Base-by-base conservation (phyloP, 1,140 invertebrate species). In the Andrena cerasifolii region DNA sequence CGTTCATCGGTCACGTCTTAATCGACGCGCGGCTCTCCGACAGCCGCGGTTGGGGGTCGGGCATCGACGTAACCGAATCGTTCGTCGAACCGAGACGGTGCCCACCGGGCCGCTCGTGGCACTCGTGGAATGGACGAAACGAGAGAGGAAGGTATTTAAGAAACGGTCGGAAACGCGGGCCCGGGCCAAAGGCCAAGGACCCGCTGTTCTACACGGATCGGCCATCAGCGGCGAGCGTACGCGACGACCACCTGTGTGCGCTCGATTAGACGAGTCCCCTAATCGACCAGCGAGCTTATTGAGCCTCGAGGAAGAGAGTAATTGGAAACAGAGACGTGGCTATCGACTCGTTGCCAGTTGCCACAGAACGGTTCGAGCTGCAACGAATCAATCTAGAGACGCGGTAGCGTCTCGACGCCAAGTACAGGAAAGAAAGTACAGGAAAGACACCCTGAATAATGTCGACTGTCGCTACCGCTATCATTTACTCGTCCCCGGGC, bases 1-100 rank as follows among this genome's bases (percentile, higher is more conserved):
- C 73, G 78, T 80, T 85, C 82, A 84, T 85, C 82, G 82, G 79
- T 84, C 83, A 84, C 82, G 83, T 85, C 83, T 85, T 85, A 84
- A 85, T 85, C 83, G 82, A 84, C 78, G 73, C 74, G 65, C 63
- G 75, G 80, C 70, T 68, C 78, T 79, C 71, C 63, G 82, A 83
- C 82, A 83, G 82, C 58, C 82, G 21, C 82, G 81, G 82, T 84
- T 79, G 82, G 82, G 82, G 82, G 82, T 80, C 82, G 61, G 49
- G 24, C 80, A 58, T 83, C 80, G 78, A 79, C 68, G 77, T 76
- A 84, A 84, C 82, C 81, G 62, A 84, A 83, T 84, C 81, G 77
- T 74, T 63, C 51, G 54, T 56, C 68, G 73, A 75, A 58, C 63
- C 62, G 51, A 24, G 67, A 51, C 70, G 70, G 47, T 56, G 40